These are phyloP conservation scores for Chlorodrepanis virens DNA, from an alignment of 2,113 vertebrate species.

Conservation along the genomic window DNA sequence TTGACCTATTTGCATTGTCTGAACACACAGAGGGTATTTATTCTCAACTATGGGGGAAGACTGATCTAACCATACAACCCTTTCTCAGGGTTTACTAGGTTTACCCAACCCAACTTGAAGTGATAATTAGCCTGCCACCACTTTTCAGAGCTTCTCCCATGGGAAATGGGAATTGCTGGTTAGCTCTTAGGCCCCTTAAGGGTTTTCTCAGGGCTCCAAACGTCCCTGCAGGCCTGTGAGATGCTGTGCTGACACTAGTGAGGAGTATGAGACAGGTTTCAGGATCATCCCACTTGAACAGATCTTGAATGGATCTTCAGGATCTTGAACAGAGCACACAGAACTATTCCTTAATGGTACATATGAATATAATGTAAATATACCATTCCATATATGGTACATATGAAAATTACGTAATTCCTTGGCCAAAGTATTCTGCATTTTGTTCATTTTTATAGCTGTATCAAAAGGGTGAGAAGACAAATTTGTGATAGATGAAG, in stretches of 20 bases:
- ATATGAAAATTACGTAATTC: background rate
- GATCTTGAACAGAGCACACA: background rate
- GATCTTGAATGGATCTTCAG: background rate
- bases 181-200: background rate
- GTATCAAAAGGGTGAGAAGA: background rate
- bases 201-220: background rate
- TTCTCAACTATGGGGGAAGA: background rate
- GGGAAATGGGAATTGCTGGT: background rate
- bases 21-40: background rate
- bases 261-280: background rate
- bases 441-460: background rate
- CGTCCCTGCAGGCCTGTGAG: accelerated
- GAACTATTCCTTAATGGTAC: background rate
- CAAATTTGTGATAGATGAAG: background rate
- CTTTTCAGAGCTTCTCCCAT: background rate
- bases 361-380: background rate
- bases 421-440: background rate
- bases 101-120: background rate
- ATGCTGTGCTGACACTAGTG: background rate
- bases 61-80: background rate
- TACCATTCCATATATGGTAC: background rate
- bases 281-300: background rate
- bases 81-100: background rate
- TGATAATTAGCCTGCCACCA: background rate
- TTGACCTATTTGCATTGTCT: background rate